These are phyloP conservation scores for Therioaphis trifolii DNA, from an alignment of 2,888 invertebrate species.

Conservation along the genomic window DNA sequence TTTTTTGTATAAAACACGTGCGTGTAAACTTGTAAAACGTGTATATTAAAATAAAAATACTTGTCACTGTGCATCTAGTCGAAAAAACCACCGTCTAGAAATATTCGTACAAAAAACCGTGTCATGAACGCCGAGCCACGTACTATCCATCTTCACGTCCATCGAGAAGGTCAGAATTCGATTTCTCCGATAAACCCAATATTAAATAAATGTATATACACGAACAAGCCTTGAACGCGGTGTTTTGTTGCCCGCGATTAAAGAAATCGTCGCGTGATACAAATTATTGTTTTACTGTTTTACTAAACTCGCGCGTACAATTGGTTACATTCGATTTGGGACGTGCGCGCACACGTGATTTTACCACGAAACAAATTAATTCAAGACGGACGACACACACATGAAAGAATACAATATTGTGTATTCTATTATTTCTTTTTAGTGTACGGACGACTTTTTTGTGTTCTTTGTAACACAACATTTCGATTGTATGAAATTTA, in stretches of 20 bases:
- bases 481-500: no score
- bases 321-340: background rate
- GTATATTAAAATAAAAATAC: slow-evolving; percentile 37
- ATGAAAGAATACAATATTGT: background rate
- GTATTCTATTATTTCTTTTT: background rate
- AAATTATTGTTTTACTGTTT: background rate
- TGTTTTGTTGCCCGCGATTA: background rate
- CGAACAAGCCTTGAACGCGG: slow-evolving; percentile 14
- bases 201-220: background rate
- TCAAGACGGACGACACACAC: background rate
- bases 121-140: slow-evolving; percentile 40
- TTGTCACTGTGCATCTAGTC: background rate
- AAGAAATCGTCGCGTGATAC: slow-evolving; percentile 15
- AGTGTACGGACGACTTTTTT: background rate
- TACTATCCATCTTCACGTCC: slow-evolving; percentile 46
- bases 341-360: background rate
- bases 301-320: background rate
- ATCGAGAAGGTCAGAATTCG: slow-evolving; percentile 56
- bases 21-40: slow-evolving; percentile 41
- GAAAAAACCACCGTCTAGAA: slow-evolving; percentile 17
- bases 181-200: slow-evolving; percentile 46
- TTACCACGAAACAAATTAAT: slow-evolving; percentile 3
- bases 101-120: slow-evolving; percentile 36
- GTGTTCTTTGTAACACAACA: no score
- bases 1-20: background rate